A percentile compares a stretch with the other conserved stretches of the same genome.
Evolutionary conservation across 2,888 invertebrate genomes (phyloP).

Genomic region (Hirudinaria manillensis): DNA sequence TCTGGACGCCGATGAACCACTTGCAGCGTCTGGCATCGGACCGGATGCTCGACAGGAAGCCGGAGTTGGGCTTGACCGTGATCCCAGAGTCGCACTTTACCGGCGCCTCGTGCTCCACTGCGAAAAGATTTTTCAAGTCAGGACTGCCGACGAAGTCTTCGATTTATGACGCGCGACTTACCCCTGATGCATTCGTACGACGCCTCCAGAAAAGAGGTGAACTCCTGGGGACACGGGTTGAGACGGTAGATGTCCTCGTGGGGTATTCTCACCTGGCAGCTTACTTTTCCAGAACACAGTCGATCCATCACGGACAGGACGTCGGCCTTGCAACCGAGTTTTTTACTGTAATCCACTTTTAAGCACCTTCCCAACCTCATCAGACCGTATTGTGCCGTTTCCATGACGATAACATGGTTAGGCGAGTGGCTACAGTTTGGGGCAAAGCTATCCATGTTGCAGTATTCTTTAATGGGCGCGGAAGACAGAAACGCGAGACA

Average conservation of each 20-base stretch:
- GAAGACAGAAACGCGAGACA: too few species aligned
- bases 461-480: constrained; percentile 11
- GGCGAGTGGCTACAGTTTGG: constrained; percentile 17
- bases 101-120: constrained; percentile 7
- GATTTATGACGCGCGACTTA: background rate
- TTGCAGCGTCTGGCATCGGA: constrained; percentile 15
- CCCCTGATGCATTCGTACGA: constrained; percentile 22
- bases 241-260: constrained; percentile 20
- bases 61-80: background rate
- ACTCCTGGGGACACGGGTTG: constrained; percentile 21
- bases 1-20: background rate
- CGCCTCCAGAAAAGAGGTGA: constrained; percentile 21
- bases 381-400: constrained; percentile 11
- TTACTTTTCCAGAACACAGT: constrained; percentile 18
- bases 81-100: constrained; percentile 16
- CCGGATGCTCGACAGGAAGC: background rate
- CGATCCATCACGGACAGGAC: constrained; percentile 15
- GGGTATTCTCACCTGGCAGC: constrained; percentile 20
- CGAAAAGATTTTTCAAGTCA: too few species aligned
- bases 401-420: constrained; percentile 21
- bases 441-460: constrained; percentile 22
- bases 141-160: too few species aligned
- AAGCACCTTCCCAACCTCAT: constrained; percentile 25
- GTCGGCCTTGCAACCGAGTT: constrained; percentile 20
- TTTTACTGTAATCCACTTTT: constrained; percentile 19